A percentile compares a stretch with the other conserved stretches of the same genome.
Conservation (phyloP, 2,113 vertebrate species). For the Labrus mixtus region DNA sequence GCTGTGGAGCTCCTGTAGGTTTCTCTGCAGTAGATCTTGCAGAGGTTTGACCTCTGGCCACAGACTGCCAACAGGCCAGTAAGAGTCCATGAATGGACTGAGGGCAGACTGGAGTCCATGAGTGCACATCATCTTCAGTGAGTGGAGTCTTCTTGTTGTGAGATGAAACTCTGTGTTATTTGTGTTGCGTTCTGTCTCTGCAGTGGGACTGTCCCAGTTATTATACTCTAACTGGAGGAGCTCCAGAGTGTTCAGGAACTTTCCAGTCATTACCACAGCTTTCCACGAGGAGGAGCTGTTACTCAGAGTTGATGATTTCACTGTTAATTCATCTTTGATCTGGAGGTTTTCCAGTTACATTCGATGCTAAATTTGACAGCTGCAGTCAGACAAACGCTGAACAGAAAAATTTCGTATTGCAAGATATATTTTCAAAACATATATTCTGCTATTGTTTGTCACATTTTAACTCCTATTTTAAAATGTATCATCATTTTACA, state of each 20-base stretch:
- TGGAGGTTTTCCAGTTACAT: too few relatives aligned
- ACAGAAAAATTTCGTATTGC: too few relatives aligned
- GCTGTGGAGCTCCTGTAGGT: too few relatives aligned
- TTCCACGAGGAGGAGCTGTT: slow-evolving; percentile 35
- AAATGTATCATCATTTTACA: too few relatives aligned
- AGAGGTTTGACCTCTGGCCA: slow-evolving; percentile 68
- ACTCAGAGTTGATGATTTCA: neutral
- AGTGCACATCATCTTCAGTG: slow-evolving; percentile 34
- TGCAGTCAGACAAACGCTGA: too few relatives aligned
- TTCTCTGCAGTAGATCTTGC: too few relatives aligned
- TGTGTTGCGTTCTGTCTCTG: slow-evolving; percentile 20
- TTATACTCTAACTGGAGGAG: slow-evolving; percentile 2
- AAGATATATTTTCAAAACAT: too few relatives aligned
- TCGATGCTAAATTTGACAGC: too few relatives aligned
- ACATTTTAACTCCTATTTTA: too few relatives aligned
- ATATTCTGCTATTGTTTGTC: too few relatives aligned
- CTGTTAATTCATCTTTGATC: too few relatives aligned
- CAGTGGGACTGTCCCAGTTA: slow-evolving; percentile 32
- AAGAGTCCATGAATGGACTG: slow-evolving; percentile 21
- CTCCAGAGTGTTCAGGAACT: slow-evolving; percentile 27
- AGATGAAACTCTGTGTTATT: slow-evolving; percentile 14
- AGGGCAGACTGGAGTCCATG: slow-evolving; percentile 23
- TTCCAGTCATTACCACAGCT: slow-evolving; percentile 9
- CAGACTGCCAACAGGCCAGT: slow-evolving; percentile 20
- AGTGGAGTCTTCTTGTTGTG: neutral